phyloP scores from a whole-genome alignment of 2,797 vertebrate species.

The Oryzias sinensis region DNA sequence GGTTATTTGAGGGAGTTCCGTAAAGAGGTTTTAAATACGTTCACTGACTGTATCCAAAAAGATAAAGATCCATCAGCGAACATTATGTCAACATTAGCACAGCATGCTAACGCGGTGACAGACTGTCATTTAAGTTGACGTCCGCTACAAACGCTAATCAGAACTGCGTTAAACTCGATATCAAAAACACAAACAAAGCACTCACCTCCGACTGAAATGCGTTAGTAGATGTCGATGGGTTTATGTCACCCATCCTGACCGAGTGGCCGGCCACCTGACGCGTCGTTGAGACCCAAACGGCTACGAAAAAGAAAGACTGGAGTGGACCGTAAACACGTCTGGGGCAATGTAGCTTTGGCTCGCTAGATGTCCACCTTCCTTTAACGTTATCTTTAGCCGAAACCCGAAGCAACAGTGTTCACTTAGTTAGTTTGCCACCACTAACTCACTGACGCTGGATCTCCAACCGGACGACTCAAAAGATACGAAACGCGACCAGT shows the following conservation, averaged over 20 bases:
- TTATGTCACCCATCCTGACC: slow-evolving; percentile 68
- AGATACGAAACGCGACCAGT: slow-evolving; percentile 7
- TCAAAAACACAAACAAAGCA: neutral
- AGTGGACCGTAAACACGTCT: slow-evolving; percentile 49
- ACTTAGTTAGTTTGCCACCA: slow-evolving; percentile 21
- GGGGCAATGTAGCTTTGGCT: slow-evolving; percentile 26
- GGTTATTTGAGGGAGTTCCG: rapidly evolving
- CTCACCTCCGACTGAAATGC: slow-evolving; percentile 73
- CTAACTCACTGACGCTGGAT: neutral
- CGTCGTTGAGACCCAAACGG: slow-evolving; percentile 20
- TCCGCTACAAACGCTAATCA: slow-evolving; percentile 36
- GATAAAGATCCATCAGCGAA: slow-evolving; percentile 5
- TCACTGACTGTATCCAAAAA: slow-evolving; percentile 15
- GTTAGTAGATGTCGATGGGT: slow-evolving; percentile 68
- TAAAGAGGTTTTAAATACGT: neutral
- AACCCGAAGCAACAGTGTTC: slow-evolving; percentile 58
- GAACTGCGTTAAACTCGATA: slow-evolving; percentile 14
- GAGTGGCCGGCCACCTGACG: slow-evolving; percentile 34
- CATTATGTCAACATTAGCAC: slow-evolving; percentile 51
- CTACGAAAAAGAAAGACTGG: slow-evolving; percentile 8
- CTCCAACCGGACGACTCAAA: neutral
- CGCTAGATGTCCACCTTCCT: slow-evolving; percentile 22
- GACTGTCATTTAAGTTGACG: slow-evolving; percentile 38
- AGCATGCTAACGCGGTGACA: slow-evolving; percentile 45
- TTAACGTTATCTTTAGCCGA: slow-evolving; percentile 36